Evolutionary conservation across 2,888 invertebrate genomes (phyloP), one percentile per base, ranked within the genome.

Genomic region (Chloroclystis v-ata): DNA sequence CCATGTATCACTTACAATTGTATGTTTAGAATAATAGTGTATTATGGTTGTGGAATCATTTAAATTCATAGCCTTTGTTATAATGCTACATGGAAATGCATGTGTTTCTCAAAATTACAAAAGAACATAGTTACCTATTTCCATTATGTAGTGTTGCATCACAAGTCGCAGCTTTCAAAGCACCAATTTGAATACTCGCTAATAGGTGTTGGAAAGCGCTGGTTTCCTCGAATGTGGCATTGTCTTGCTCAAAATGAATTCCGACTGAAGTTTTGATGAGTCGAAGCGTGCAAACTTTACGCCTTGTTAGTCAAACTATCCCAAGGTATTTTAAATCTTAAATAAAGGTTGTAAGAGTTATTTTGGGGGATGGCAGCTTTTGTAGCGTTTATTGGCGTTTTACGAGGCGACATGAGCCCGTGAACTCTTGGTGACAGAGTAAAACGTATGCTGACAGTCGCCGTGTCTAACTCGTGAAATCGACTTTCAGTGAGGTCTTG

Each of bases 381-480:
- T 69, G 71, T 72, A 60, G 61, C 59, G 61, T 63, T 65, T 67
- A 68, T 61, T 66, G 65, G 67, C 67, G 61, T 75, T 82, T 82
- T 82, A 82, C 74, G 82, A 78, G 77, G 69, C 69, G 69, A 68
- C 65, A 66, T 69, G 64, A 64, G 69, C 67, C 76, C 75, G 70
- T 78, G 82, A 77, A 76, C 78, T 68, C 63, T 68, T 69, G 66
- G 78, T 75, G 82, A 82, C 82, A 67, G 64, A 69, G 75, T 77
- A 76, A 80, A 78, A 70, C 64, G 63, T 65, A 76, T 79, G 84
- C 85, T 86, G 85, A 85, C 86, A 84, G 84, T 82, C 70, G 62
- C 69, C 83, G 83, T 85, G 70, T 69, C 85, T 80, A 85, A 86
- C 72, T 67, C 78, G 84, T 82, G 81, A 86, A 86, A 86, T 87